These are phyloP conservation scores for Strix aluco DNA, from an alignment of 2,113 vertebrate species.

Conservation along the genomic window DNA sequence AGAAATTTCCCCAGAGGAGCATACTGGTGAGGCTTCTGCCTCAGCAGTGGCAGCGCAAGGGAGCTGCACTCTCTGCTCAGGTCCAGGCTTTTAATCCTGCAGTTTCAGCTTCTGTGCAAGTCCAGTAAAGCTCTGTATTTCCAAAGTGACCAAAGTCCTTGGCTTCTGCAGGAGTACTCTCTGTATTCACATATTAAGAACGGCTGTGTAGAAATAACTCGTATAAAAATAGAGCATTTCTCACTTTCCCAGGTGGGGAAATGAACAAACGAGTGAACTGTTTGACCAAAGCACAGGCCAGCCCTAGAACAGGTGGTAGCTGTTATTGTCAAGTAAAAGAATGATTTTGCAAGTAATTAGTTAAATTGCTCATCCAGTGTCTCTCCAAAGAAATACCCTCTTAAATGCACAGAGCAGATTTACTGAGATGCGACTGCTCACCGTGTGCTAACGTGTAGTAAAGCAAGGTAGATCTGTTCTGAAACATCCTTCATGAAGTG, in stretches of 20 bases:
- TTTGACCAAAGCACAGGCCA: background rate
- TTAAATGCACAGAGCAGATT: background rate
- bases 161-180: background rate
- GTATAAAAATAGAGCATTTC: background rate
- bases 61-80: background rate
- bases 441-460: background rate
- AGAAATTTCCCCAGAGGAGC: background rate
- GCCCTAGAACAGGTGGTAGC: constrained; percentile 7
- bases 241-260: background rate
- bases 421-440: background rate
- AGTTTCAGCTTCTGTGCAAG: background rate
- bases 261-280: background rate
- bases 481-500: background rate
- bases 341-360: constrained; percentile 21
- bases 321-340: constrained; percentile 4
- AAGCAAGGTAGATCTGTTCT: background rate
- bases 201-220: background rate
- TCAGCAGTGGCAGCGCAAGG: background rate
- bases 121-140: background rate
- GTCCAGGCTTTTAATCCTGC: background rate
- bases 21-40: background rate
- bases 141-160: background rate
- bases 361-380: background rate
- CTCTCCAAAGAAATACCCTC: background rate
- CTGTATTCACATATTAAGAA: background rate